phyloP scores from a whole-genome alignment of 2,888 invertebrate species.

The Periphyllus acericola region DNA sequence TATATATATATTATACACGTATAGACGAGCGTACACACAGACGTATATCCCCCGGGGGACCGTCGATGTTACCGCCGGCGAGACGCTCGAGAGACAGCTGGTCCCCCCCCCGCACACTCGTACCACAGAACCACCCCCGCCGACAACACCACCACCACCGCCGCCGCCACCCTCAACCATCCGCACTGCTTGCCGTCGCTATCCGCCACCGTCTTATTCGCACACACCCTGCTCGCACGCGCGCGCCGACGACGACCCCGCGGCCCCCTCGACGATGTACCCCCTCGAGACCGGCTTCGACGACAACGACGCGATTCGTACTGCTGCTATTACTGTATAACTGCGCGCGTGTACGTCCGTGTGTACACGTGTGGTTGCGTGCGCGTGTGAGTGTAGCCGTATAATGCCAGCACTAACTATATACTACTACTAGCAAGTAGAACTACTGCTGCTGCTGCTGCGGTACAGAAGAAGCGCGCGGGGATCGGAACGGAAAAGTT shows the following conservation, averaged over 20 bases:
- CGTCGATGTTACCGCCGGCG: not conserved
- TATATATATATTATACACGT: too few relatives aligned
- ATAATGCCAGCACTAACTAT: not conserved
- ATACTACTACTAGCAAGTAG: not conserved
- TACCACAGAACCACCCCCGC: not conserved
- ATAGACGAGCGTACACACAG: not conserved
- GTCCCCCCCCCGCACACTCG: slow-evolving; percentile 44
- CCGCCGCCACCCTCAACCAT: not conserved
- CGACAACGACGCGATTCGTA: slow-evolving; percentile 9
- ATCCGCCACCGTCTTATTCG: not conserved
- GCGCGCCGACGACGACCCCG: not conserved
- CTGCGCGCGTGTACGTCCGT: not conserved
- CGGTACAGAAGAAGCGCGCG: not conserved
- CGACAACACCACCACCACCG: not conserved
- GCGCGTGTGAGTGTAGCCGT: not conserved
- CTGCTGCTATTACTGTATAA: not conserved
- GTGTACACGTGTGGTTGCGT: not conserved
- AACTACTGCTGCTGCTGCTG: not conserved
- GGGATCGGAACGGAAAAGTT: slow-evolving; percentile 51
- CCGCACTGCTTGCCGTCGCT: not conserved
- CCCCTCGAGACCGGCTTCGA: slow-evolving; percentile 33
- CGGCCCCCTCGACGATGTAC: not conserved
- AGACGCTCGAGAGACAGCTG: slow-evolving; percentile 61
- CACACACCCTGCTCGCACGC: not conserved
- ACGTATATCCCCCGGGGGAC: slow-evolving; percentile 49